phyloP scores from a whole-genome alignment of 2,888 invertebrate genomes.

The Trypoxylon attenuatum region DNA sequence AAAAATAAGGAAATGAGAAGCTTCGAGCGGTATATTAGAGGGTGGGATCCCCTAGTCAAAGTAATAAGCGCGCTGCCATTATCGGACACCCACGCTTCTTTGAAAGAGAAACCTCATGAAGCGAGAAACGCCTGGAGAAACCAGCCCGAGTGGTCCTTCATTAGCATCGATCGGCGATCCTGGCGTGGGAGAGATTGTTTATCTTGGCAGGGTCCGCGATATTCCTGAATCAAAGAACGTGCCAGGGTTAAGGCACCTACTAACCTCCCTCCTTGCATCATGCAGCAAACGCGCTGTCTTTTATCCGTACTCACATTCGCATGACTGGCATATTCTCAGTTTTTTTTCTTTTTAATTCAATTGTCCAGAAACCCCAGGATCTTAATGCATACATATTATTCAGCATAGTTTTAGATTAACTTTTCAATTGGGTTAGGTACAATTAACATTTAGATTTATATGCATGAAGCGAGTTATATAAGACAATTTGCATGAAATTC shows the following conservation, averaged over 20 bases:
- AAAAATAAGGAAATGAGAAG: constrained; percentile 1
- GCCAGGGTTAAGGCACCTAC: constrained; percentile 25
- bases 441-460: too few relatives aligned
- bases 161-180: constrained; percentile 64
- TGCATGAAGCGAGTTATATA: too few relatives aligned
- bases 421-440: too few relatives aligned
- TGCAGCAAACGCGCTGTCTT: too few relatives aligned
- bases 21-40: constrained; percentile 10
- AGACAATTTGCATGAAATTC: too few relatives aligned
- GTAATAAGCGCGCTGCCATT: constrained; percentile 25
- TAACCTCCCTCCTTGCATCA: neutral
- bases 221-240: constrained; percentile 40
- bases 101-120: constrained; percentile 16
- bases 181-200: constrained; percentile 66
- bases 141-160: constrained; percentile 56
- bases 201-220: constrained; percentile 50
- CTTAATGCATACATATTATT: too few relatives aligned
- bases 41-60: constrained; percentile 16
- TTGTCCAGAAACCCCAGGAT: too few relatives aligned
- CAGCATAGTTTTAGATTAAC: too few relatives aligned
- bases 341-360: too few relatives aligned
- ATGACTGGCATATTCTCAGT: too few relatives aligned
- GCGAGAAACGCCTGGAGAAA: constrained; percentile 13
- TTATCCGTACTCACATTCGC: too few relatives aligned
- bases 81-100: constrained; percentile 13